Base-by-base conservation (phyloP, 2,888 invertebrate species). In the Eudemis profundana region DNA sequence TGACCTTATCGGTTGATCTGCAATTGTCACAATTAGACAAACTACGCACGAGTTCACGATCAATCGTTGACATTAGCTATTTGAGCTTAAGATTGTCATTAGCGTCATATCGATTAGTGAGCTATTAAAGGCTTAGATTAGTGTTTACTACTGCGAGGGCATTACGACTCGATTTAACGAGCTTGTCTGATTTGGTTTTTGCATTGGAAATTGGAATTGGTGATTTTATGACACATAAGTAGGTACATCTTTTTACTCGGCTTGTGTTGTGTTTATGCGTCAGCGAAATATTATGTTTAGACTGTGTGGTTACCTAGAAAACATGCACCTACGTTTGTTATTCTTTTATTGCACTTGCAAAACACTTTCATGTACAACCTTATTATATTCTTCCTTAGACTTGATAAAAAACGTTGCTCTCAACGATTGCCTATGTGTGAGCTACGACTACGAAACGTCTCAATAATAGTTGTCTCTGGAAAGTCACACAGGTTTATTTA, bases 1-100 rank as follows among this genome's bases (percentile, higher is more conserved):
- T 87, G 88, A 87, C 87, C 88, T 84, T 77, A 85, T 85, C 85
- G 80, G 78, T 71, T 69, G 74, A 74, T 75, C 71, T 70, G 70
- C 69, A 79, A 79, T 77, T 78, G 77, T 66, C 68, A 53, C 51
- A 60, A 65, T 60, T 53, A 47, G 33, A 33, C 21, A 7, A n/a
- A 54, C 47, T 64, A 23, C 44, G 46, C 51, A 53, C 14, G 12
- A 36, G 59, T 27, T 65, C 46, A 60, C 19, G 47, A 47, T 40
- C 51, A 60, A 60, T 53, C 57, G 19, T 29, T 46, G 19, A 57
- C 15, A 42, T 42, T 29, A 50, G 19, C 19, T 4, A 7, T 33
- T 21, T n/a, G 40, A 8, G 29, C 2, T 54, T 56, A 56, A 27
- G 42, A 44, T 29, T 29, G 46, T 4, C n/a, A n/a, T 46, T 19